Base-by-base conservation (phyloP, 2,113 vertebrate species). In the Paradisaea rubra region DNA sequence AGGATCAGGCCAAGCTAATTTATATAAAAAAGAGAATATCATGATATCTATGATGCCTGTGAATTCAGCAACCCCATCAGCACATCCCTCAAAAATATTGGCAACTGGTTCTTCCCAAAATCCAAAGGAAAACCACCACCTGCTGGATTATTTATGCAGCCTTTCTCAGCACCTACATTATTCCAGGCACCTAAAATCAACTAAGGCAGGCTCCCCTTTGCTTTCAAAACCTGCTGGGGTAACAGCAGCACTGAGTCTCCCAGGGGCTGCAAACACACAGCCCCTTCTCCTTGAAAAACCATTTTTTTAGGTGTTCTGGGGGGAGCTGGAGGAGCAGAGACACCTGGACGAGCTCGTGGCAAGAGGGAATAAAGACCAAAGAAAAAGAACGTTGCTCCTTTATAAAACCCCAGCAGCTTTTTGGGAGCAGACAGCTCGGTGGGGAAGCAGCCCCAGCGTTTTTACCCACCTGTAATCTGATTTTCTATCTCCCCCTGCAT, bases 401-500 rank as follows among this genome's bases (percentile, higher is more conserved):
- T 50, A 2, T 23, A 44, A 65, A 73, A 47, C 12, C 6, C 41
- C 4, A 37, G 18, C n/a, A 71, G 60, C 30, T n/a, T 30, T 84
- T 15, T 11, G 59, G 70, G 72, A 65, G 37, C 27, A 50, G 24
- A 2, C 16, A 23, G 42, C 59, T 82, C 3, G 0, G 3, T 21
- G 77, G 53, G 39, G 65, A 37, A 86, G 73, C 61, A 72, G 50
- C 25, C 13, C 21, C n/a, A 1, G 27, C 4, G 13, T 19, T 52
- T 56, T 93, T 45, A 97, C 97, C 33, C 89, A 99, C 99, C 99
- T 98, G 99, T 99, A 70, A 99, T 99, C 96, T 99, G 99, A 52
- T 99, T 99, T 97, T 99, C 99, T 66, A 99, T 99, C 94, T 99
- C 99, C 1, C 99, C 99, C 95, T 99, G 99, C 99, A 99, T 99